Conservation (phyloP, 2,113 vertebrate species). For the Oncorhynchus mykiss region DNA sequence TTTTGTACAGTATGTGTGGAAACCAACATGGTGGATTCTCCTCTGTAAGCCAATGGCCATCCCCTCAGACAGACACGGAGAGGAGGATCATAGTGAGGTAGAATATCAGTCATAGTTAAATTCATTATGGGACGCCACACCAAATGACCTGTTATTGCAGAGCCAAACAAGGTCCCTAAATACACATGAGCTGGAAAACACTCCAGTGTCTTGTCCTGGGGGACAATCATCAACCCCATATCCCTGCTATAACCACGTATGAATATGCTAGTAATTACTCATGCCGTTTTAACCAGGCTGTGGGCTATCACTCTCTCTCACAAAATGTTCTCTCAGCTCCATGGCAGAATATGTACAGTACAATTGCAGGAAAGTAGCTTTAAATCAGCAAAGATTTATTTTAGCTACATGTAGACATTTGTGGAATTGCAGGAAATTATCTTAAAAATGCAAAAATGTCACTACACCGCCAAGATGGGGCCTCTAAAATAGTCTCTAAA, state of each 20-base stretch:
- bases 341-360: too few relatives aligned
- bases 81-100: too few relatives aligned
- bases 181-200: slow-evolving; percentile 57
- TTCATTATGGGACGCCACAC: slow-evolving; percentile 59
- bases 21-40: too few relatives aligned
- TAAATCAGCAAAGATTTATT: too few relatives aligned
- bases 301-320: background rate
- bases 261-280: slow-evolving; percentile 45
- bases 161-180: slow-evolving; percentile 61
- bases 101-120: slow-evolving; percentile 58
- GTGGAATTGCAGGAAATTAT: too few relatives aligned
- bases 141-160: slow-evolving; percentile 58
- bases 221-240: slow-evolving; percentile 27
- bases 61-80: too few relatives aligned
- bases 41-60: too few relatives aligned
- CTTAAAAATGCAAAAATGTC: too few relatives aligned
- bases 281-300: slow-evolving; percentile 7
- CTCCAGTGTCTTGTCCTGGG: slow-evolving; percentile 26
- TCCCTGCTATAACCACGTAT: slow-evolving; percentile 33
- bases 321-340: background rate
- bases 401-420: too few relatives aligned
- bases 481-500: background rate
- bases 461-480: too few relatives aligned
- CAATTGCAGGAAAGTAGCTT: too few relatives aligned
- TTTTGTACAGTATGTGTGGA: too few relatives aligned